Evolutionary conservation across 2,113 vertebrate species (phyloP).

Genomic region (Danionella cerebrum): DNA sequence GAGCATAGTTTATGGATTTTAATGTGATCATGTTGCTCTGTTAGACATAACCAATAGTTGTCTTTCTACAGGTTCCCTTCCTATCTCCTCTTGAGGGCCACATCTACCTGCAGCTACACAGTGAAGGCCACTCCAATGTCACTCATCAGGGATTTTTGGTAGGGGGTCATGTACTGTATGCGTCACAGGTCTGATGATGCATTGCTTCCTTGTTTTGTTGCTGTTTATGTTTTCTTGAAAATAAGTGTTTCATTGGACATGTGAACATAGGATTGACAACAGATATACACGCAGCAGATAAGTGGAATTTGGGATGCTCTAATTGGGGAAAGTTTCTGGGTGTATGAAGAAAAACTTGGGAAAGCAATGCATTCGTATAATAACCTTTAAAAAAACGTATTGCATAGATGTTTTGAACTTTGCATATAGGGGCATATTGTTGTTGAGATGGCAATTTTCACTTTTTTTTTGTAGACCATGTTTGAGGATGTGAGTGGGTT

Average conservation of each 20-base stretch:
- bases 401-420: background rate
- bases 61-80: constrained; percentile 63
- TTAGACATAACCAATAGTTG: background rate
- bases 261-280: too few relatives aligned
- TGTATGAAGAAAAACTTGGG: too few relatives aligned
- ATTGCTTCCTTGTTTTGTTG: background rate
- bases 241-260: too few relatives aligned
- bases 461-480: constrained; percentile 56
- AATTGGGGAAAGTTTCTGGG: too few relatives aligned
- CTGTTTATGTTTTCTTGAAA: too few relatives aligned
- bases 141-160: constrained; percentile 71
- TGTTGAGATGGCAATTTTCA: background rate
- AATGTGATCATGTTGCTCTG: background rate
- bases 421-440: too few relatives aligned
- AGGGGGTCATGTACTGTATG: constrained; percentile 23
- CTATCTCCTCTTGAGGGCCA: constrained; percentile 73
- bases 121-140: constrained; percentile 57
- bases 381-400: too few relatives aligned
- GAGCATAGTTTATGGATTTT: too few relatives aligned
- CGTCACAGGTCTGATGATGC: background rate
- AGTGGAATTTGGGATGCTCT: too few relatives aligned
- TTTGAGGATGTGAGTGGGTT: constrained; percentile 66
- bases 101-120: constrained; percentile 63
- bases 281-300: too few relatives aligned
- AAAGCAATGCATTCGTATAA: too few relatives aligned